Evolutionary conservation across 2,113 vertebrate species (phyloP).

Genomic region (Gallinago paraguaiae): DNA sequence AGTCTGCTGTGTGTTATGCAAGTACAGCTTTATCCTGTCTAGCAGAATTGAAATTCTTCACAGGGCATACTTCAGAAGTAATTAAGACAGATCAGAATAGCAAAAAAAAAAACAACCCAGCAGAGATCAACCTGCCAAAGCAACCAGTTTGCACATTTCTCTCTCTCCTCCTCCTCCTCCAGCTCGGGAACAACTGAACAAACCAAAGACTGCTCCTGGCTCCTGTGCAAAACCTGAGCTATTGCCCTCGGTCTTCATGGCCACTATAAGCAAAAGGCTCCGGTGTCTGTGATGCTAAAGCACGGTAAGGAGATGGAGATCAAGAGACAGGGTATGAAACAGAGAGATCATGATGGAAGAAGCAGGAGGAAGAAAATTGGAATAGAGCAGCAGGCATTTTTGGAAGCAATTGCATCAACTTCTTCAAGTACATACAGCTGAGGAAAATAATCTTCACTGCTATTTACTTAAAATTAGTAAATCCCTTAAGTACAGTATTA

Average conservation of each 20-base stretch:
- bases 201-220: background rate
- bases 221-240: background rate
- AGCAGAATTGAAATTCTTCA: slow-evolving; percentile 43
- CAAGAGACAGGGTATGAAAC: background rate
- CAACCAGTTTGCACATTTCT: background rate
- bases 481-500: background rate
- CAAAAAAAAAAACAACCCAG: background rate
- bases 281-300: background rate
- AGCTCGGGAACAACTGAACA: background rate
- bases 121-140: slow-evolving; percentile 39
- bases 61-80: slow-evolving; percentile 41
- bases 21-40: slow-evolving; percentile 33
- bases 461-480: background rate
- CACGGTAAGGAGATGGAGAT: background rate
- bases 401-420: background rate
- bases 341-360: background rate
- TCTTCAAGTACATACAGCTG: background rate
- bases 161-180: background rate
- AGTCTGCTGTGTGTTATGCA: slow-evolving; percentile 25
- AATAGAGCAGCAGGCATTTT: background rate
- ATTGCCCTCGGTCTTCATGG: background rate
- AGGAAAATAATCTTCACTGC: background rate
- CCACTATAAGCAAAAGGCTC: background rate
- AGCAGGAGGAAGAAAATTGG: background rate
- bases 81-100: slow-evolving; percentile 20